Evolutionary conservation across 2,113 vertebrate genomes (phyloP), one percentile per base, ranked within the genome.

Genomic region (Nesospiza acunhae): DNA sequence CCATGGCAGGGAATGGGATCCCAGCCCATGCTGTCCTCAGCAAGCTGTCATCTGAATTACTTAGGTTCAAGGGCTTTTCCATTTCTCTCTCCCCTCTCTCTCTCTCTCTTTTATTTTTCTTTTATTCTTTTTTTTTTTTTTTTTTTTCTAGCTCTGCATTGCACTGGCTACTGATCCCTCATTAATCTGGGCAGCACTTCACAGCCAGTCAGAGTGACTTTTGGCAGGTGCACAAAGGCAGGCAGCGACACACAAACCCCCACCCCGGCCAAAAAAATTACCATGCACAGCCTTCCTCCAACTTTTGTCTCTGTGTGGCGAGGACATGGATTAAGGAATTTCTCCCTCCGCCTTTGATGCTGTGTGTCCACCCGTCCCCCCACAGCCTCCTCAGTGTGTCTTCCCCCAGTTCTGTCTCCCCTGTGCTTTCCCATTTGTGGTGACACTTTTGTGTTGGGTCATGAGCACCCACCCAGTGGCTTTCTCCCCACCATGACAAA

Each of bases 201-300:
- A 94, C 90, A 94, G 90, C 67, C 96, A 87, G 94, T 23, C 41
- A 0, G 64, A 94, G 89, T 94, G 89, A 94, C 93, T 97, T 97
- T 69, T 96, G 97, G 96, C 97, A 97, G 97, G 87, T 93, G 72
- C 94, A 97, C 94, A 97, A 97, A 97, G 79, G 90, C 96, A 82
- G 74, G 23, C 91, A 87, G 74, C 2, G 0, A 85, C 79, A 90
- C 1, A 0, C 87, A 82, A 84, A 66, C 67, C 78, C 47, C 81
- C 14, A 6, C 24, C 47, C 66, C 0, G 0, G 52, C 85, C 47
- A 85, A 79, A 94, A 87, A 63, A 62, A 80, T 96, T 95, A 93
- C 87, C 90, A 94, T 94, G 90, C 10, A 0, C 55, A 76, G 89
- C 78, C 75, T 95, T 80, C 74, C 50, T 92, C 82, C 63, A 69